Percentiles rank a stretch among this genome's conserved stretches.
Evolutionary conservation across 2,113 vertebrate genomes (phyloP).

Genomic region (Prolemur simus): DNA sequence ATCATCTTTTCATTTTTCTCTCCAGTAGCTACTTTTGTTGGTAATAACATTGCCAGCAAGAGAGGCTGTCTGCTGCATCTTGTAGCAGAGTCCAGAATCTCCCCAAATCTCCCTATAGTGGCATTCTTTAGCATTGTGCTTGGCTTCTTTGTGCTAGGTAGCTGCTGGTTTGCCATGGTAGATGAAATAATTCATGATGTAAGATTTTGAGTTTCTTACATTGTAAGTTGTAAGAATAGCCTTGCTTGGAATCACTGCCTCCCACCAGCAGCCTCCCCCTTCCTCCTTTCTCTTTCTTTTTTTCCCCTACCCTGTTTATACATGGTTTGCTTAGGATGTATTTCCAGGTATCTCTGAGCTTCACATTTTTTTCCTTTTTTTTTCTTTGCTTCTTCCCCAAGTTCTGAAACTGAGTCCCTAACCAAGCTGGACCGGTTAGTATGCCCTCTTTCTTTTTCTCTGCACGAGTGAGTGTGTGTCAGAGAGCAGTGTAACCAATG

Average conservation of each 20-base stretch:
- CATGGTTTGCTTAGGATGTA: conserved; percentile 83
- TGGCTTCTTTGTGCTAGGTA: conserved; percentile 78
- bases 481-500: conserved; percentile 77
- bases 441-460: conserved; percentile 93
- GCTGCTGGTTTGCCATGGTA: conserved; percentile 66
- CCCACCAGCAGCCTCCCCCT: neutral
- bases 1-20: conserved; percentile 58
- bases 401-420: conserved; percentile 99
- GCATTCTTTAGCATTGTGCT: conserved; percentile 71
- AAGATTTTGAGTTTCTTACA: conserved; percentile 72
- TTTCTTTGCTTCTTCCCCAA: conserved; percentile 96
- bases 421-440: conserved; percentile 99
- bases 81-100: neutral
- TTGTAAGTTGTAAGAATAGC: conserved; percentile 15
- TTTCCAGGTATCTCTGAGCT: conserved; percentile 89
- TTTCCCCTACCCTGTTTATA: conserved; percentile 71
- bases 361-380: conserved; percentile 83
- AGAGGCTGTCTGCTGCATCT: conserved; percentile 52
- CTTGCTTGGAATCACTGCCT: conserved; percentile 64
- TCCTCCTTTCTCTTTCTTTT: conserved; percentile 17
- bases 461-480: conserved; percentile 90
- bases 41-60: conserved; percentile 2
- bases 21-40: conserved; percentile 47
- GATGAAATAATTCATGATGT: conserved; percentile 50
- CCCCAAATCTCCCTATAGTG: conserved; percentile 24